Base-by-base conservation (phyloP, 1,140 invertebrate genomes). In the Anadara kagoshimensis region DNA sequence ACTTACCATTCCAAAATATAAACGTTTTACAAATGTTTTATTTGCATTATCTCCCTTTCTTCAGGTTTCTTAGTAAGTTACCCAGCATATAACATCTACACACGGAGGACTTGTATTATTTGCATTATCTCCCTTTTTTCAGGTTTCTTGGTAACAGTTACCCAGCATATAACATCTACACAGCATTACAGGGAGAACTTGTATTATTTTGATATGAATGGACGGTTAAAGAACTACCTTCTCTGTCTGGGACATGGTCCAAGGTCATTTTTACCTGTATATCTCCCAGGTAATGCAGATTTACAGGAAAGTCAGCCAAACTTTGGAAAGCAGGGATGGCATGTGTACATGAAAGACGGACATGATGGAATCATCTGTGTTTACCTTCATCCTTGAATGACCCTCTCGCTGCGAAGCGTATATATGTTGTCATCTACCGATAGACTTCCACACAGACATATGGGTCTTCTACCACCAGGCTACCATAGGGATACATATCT, bases 271-370 rank as follows among this genome's bases (percentile, higher is more conserved):
- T 65, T 69, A 4, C 64, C 73, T 1, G 11, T 69, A 14, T 76
- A 74, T 57, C 54, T 76, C 36, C 69, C 54, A 16, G 67, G 57
- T 18, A 58, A 75, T n/a, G 10, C 29, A 14, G 73, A 64, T 12
- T 24, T 12, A 43, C 22, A 36, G 5, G 49, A 45, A 20, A 47
- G 16, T 47, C 26, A 54, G 53, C 16, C 56, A 14, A 22, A 54
- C 12, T 58, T 29, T 3, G 53, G 65, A 1, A 36, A 53, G 7
- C 36, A 53, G 16, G 79, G 79, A 20, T 74, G 67, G 71, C 47
- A 75, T 43, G 56, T 78, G 14, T 81, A 81, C 61, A 75, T 81
- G 73, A 73, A 73, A 45, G 79, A 81, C 43, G 79, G 76, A 49
- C 69, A 78, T 61, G 79, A 74, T 66, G 79, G 76, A 29, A 77